phyloP scores from a whole-genome alignment of 2,797 vertebrate species.

The Chiroxiphia lanceolata region DNA sequence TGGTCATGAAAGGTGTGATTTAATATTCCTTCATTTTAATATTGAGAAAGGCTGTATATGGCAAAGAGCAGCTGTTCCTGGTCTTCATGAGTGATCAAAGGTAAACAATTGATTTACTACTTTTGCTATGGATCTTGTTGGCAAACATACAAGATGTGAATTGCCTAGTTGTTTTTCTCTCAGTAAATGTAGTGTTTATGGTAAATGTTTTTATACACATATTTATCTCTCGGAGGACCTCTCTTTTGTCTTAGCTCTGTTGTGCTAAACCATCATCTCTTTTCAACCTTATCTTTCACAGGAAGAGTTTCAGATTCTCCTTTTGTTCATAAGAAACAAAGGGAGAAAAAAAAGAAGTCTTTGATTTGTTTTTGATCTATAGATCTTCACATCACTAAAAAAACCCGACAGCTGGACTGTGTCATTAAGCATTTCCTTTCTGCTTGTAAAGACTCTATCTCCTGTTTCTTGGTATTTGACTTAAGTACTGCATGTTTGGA shows the following conservation, averaged over 20 bases:
- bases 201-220: neutral
- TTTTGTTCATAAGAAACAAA: neutral
- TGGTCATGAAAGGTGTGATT: neutral
- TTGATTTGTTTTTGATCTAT: neutral
- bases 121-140: conserved; percentile 1
- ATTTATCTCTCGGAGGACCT: neutral
- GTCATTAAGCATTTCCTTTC: neutral
- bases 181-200: neutral
- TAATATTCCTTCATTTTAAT: neutral
- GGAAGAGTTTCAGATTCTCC: neutral
- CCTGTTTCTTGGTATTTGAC: neutral
- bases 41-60: neutral
- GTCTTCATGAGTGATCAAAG: conserved; percentile 9
- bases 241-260: neutral
- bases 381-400: neutral
- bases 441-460: neutral
- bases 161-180: neutral
- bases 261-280: neutral
- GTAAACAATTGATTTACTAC: neutral
- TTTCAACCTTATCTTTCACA: neutral
- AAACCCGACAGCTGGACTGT: neutral
- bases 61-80: neutral
- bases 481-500: neutral
- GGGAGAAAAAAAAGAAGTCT: rapidly evolving
- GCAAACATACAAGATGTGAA: neutral